A percentile compares a stretch with the other conserved stretches of the same genome.
phyloP scores from a whole-genome alignment of 2,113 vertebrate species.

The human region GRCh38 chr14:58130501-58131000 shows the following conservation, averaged over 20 bases:
- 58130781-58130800: neutral
- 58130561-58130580: conserved; percentile 20
- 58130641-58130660: neutral
- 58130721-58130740: neutral
- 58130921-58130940: neutral
- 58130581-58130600: neutral
- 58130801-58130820: neutral
- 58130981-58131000: neutral
- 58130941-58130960: neutral
- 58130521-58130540: neutral
- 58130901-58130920: neutral
- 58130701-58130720: neutral
- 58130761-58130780: neutral
- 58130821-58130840: neutral
- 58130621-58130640: neutral
- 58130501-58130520: neutral
- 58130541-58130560: neutral
- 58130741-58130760: neutral
- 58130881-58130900: neutral
- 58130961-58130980: neutral
- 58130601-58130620: neutral
- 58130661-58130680: neutral
- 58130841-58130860: conserved; percentile 14
- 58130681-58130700: conserved; percentile 1
- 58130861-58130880: neutral